These are phyloP conservation scores for Chloroceryle amazona DNA, from an alignment of 2,797 vertebrate species.

Conservation along the genomic window DNA sequence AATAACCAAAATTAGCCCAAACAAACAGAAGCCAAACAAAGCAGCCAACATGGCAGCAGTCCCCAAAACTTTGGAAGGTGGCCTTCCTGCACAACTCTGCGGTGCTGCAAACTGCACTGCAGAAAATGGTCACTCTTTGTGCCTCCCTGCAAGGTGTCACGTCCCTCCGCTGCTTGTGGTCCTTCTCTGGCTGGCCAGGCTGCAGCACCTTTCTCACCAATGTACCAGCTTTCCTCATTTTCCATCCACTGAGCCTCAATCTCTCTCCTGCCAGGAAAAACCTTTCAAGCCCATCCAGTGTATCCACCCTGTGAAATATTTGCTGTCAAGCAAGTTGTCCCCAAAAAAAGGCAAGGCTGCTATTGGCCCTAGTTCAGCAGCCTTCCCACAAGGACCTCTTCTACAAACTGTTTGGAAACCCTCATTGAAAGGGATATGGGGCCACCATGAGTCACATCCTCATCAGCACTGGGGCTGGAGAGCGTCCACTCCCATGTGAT, in stretches of 20 bases:
- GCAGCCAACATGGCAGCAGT: neutral
- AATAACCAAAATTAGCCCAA: neutral
- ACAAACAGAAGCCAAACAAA: neutral
- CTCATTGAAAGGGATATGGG: neutral
- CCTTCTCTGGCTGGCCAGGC: neutral
- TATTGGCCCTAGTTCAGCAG: neutral
- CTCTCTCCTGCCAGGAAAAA: neutral
- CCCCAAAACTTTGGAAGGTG: neutral
- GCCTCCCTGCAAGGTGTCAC: neutral
- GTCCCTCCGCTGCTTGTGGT: rapidly evolving
- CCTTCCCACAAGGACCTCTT: neutral
- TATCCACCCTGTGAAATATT: neutral
- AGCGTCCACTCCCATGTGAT: rapidly evolving
- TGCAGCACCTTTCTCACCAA: neutral
- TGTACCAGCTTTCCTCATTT: neutral
- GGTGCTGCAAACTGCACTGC: neutral
- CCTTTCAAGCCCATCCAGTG: neutral
- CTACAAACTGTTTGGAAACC: neutral
- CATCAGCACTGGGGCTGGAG: neutral
- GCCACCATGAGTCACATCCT: neutral
- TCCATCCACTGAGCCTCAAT: neutral
- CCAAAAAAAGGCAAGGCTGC: neutral
- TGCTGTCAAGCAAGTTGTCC: neutral
- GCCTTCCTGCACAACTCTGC: rapidly evolving
- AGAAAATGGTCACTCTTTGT: neutral